These are phyloP conservation scores for Toxotes chatareus DNA, from an alignment of 2,113 vertebrate species.

Conservation along the genomic window DNA sequence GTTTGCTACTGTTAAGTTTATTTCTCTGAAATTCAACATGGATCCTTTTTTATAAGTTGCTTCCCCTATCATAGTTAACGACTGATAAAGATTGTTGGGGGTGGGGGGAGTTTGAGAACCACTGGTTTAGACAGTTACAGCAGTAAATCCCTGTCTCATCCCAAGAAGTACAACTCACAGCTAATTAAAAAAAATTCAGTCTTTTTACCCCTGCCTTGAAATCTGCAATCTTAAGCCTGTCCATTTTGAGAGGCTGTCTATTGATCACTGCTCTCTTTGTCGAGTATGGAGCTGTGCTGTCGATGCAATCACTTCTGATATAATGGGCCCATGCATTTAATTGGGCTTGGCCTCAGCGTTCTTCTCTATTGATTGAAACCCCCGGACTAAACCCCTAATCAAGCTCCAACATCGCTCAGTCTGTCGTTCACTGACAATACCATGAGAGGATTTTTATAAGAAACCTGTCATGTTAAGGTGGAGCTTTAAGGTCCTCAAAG, in stretches of 20 bases:
- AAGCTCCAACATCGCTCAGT: constrained; percentile 55
- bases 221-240: constrained; percentile 75
- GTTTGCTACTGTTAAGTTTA: too few relatives aligned
- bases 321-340: constrained; percentile 79
- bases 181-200: constrained; percentile 58
- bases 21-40: too few relatives aligned
- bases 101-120: too few relatives aligned
- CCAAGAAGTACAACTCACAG: constrained; percentile 31
- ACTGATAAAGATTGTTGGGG: too few relatives aligned
- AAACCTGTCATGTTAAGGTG: constrained; percentile 27
- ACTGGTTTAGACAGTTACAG: not conserved
- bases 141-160: not conserved
- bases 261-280: constrained; percentile 77
- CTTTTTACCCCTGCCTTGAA: constrained; percentile 45
- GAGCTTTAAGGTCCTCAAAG: constrained; percentile 7
- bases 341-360: constrained; percentile 66
- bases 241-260: constrained; percentile 67
- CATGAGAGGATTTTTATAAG: constrained; percentile 35
- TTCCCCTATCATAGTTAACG: too few relatives aligned
- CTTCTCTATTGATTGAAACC: constrained; percentile 76
- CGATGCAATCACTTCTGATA: constrained; percentile 78
- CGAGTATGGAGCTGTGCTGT: constrained; percentile 49
- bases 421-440: constrained; percentile 44
- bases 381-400: constrained; percentile 68
- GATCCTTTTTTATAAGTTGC: too few relatives aligned